These are phyloP conservation scores for Odontomachus brunneus DNA, from an alignment of 1,140 invertebrate species.

Conservation along the genomic window DNA sequence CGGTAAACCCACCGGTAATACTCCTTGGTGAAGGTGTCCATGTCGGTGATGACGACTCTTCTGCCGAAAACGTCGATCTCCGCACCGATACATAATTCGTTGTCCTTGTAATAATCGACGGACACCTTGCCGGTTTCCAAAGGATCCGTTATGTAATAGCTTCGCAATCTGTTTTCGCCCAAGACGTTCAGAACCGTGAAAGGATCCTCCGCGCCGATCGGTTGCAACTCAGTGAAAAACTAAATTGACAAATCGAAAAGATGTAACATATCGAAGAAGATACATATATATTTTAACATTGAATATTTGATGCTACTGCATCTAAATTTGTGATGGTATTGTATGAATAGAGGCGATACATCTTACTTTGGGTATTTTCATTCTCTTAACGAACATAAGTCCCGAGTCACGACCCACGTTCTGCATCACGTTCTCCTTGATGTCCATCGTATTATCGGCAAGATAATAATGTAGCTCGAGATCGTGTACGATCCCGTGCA, in stretches of 20 bases:
- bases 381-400: slow-evolving; percentile 90
- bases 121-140: slow-evolving; percentile 85
- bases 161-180: slow-evolving; percentile 86
- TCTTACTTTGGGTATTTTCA: slow-evolving; percentile 91
- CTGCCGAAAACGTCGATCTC: slow-evolving; percentile 92
- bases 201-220: slow-evolving; percentile 87
- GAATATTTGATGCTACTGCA: neutral
- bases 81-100: slow-evolving; percentile 92
- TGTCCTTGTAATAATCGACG: slow-evolving; percentile 89
- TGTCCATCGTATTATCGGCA: slow-evolving; percentile 95
- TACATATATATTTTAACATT: slow-evolving; percentile 17
- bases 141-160: slow-evolving; percentile 88
- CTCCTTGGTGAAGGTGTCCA: slow-evolving; percentile 94
- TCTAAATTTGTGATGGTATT: neutral
- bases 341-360: neutral
- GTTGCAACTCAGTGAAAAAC: slow-evolving; percentile 84
- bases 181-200: slow-evolving; percentile 91
- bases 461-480: slow-evolving; percentile 93
- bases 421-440: slow-evolving; percentile 90
- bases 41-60: slow-evolving; percentile 92
- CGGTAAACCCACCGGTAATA: slow-evolving; percentile 89
- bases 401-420: slow-evolving; percentile 90
- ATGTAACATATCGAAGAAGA: neutral
- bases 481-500: slow-evolving; percentile 91
- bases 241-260: slow-evolving; percentile 59